Conservation (phyloP, 2,113 vertebrate species). For the Ageneiosus marmoratus region DNA sequence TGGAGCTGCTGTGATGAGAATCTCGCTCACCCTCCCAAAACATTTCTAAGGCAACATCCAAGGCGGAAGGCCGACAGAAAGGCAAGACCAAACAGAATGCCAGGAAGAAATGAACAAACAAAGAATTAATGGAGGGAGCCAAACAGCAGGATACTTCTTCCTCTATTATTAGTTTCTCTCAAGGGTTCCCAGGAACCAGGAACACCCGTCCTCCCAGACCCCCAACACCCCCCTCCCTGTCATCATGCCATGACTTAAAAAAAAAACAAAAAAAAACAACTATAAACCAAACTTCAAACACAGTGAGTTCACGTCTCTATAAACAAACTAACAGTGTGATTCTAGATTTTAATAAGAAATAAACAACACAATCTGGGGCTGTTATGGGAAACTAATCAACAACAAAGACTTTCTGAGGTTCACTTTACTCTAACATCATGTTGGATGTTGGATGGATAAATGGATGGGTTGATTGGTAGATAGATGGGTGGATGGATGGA, state of each 20-base stretch:
- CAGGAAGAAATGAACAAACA: conserved; percentile 82
- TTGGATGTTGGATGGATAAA: too few relatives aligned
- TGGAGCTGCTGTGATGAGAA: conserved; percentile 4
- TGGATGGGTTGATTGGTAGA: not conserved
- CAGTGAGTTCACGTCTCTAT: not conserved
- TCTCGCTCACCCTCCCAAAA: not conserved
- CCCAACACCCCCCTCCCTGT: not conserved
- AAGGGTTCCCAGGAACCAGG: conserved; percentile 48
- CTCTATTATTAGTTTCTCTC: conserved; percentile 2
- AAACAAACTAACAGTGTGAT: not conserved
- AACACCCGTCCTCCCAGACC: conserved; percentile 31
- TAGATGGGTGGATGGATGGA: not conserved
- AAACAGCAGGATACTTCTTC: conserved; percentile 60
- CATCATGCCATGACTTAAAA: not conserved
- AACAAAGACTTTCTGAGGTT: too few relatives aligned
- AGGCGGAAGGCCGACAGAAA: conserved; percentile 73
- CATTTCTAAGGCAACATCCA: conserved; percentile 55
- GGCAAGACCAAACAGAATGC: conserved; percentile 77
- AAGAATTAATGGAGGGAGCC: conserved; percentile 75
- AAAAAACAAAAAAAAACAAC: not conserved
- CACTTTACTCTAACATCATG: too few relatives aligned
- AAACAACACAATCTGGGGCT: not conserved
- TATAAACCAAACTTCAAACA: not conserved
- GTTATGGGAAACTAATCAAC: not conserved
- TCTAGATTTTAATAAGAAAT: not conserved